A percentile compares a stretch with the other conserved stretches of the same genome.
Conservation (phyloP, 2,797 vertebrate species). For the Lithobates pipiens region DNA sequence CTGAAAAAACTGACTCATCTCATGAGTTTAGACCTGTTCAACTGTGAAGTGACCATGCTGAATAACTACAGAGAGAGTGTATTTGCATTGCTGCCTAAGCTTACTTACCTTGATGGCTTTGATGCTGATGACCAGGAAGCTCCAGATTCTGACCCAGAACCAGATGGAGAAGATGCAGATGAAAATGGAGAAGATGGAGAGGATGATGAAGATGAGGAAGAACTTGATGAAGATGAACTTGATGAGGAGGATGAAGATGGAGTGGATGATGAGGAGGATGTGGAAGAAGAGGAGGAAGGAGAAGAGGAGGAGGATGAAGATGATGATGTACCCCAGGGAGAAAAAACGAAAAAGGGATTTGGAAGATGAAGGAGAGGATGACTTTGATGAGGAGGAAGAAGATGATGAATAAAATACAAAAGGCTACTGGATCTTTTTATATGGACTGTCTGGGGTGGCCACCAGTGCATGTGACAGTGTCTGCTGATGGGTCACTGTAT, state of each 20-base stretch:
- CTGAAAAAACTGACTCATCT: conserved; percentile 74
- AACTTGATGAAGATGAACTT: conserved; percentile 73
- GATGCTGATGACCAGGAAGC: conserved; percentile 73
- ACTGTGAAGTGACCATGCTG: conserved; percentile 72
- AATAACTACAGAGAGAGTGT: conserved; percentile 72
- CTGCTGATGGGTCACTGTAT: conserved; percentile 56
- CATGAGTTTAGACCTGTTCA: conserved; percentile 73
- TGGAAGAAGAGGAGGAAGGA: conserved; percentile 72
- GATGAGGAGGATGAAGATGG: conserved; percentile 74
- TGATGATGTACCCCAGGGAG: conserved; percentile 65
- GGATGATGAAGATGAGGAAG: conserved; percentile 70
- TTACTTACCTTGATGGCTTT: conserved; percentile 73
- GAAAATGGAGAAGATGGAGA: conserved; percentile 72
- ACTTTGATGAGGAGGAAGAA: conserved; percentile 67
- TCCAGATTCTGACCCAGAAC: conserved; percentile 73
- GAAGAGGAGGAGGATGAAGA: conserved; percentile 73
- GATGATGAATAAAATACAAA: conserved; percentile 66
- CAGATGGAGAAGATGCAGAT: conserved; percentile 67
- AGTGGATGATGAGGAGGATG: conserved; percentile 72
- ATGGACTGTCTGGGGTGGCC: conserved; percentile 73
- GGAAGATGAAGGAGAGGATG: conserved; percentile 69
- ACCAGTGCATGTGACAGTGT: conserved; percentile 71
- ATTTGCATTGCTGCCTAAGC: conserved; percentile 71
- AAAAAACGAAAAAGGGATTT: conserved; percentile 70
- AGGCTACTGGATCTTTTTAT: conserved; percentile 69